A percentile compares a stretch with the other conserved stretches of the same genome.
Conservation (phyloP, 2,113 vertebrate species). For the Nettapus auritus region DNA sequence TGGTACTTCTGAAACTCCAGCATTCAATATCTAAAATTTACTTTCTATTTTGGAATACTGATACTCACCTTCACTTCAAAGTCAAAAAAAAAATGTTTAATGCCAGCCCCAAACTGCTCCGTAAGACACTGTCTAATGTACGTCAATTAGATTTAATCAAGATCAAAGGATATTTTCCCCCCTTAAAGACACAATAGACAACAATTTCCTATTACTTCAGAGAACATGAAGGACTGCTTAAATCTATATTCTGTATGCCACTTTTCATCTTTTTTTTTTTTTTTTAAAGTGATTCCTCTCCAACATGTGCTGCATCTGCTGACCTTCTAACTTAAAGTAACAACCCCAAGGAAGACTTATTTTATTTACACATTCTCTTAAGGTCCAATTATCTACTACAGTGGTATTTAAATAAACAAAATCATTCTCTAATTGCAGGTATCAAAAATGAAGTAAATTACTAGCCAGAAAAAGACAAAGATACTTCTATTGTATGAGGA, state of each 20-base stretch:
- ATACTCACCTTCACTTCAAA: not conserved
- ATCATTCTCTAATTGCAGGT: not conserved
- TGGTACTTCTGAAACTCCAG: not conserved
- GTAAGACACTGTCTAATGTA: not conserved
- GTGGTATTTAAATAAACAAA: not conserved
- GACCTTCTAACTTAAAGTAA: not conserved
- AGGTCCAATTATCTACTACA: not conserved
- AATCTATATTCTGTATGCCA: not conserved
- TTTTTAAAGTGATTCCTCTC: fast-evolving
- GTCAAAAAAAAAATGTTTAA: not conserved
- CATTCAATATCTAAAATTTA: not conserved
- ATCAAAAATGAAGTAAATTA: not conserved
- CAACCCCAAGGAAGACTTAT: not conserved
- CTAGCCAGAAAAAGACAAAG: not conserved
- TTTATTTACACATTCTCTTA: not conserved
- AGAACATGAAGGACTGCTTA: not conserved
- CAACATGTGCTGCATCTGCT: not conserved
- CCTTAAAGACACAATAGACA: not conserved
- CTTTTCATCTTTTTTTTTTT: not conserved
- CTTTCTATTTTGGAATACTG: not conserved
- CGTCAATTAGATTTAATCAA: not conserved
- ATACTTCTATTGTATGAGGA: not conserved
- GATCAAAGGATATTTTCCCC: not conserved
- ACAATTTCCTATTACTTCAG: not conserved
- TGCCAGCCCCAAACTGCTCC: not conserved